A percentile compares a stretch with the other conserved stretches of the same genome.
Conservation (phyloP, 2,797 vertebrate genomes). For the Sebastiscus albofasciatus region DNA sequence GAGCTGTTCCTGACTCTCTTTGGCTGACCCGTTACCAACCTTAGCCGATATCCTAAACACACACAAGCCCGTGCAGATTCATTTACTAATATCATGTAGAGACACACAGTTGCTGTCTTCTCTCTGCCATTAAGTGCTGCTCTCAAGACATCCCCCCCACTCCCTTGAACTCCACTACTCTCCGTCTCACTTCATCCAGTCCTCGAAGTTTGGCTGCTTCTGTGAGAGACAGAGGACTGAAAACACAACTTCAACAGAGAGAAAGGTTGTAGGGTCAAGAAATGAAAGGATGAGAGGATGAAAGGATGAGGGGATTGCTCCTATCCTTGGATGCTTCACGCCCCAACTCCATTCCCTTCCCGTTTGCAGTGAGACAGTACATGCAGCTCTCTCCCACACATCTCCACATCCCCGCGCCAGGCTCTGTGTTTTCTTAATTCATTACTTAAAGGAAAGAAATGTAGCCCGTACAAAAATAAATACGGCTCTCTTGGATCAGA, state of each 20-base stretch:
- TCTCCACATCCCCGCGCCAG: constrained; percentile 78
- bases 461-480: constrained; percentile 83
- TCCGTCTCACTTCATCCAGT: constrained; percentile 49
- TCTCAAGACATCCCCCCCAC: constrained; percentile 24
- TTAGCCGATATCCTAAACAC: constrained; percentile 11
- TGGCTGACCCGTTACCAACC: constrained; percentile 85
- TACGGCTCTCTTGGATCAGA: constrained; percentile 73
- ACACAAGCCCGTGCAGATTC: not conserved
- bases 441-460: constrained; percentile 83
- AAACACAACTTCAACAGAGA: constrained; percentile 57
- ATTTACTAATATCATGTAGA: not conserved
- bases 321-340: constrained; percentile 33
- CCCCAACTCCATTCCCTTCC: constrained; percentile 56
- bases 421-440: constrained; percentile 84
- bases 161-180: constrained; percentile 41
- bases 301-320: constrained; percentile 52
- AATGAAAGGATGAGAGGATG: constrained; percentile 60
- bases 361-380: constrained; percentile 76
- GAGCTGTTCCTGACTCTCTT: constrained; percentile 77
- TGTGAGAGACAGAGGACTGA: constrained; percentile 36
- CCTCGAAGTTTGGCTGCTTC: constrained; percentile 60
- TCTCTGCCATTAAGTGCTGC: constrained; percentile 30
- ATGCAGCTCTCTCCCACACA: constrained; percentile 91
- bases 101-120: constrained; percentile 18
- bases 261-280: constrained; percentile 32